These are phyloP conservation scores for Arrhopalites spinosus DNA, from an alignment of 2,888 invertebrate species.

Conservation along the genomic window DNA sequence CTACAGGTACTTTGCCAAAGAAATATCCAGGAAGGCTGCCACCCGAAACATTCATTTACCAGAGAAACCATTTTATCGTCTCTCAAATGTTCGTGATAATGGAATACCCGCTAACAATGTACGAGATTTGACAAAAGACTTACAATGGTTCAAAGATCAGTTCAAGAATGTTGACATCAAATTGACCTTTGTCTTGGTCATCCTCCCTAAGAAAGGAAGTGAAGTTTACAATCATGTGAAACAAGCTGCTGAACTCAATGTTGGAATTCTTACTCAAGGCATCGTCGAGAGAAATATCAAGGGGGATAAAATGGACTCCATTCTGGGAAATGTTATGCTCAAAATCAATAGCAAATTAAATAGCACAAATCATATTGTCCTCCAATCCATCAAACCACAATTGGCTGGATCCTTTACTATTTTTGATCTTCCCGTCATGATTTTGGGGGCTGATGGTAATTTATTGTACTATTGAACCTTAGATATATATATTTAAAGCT, in stretches of 20 bases:
- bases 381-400: slow-evolving; percentile 11
- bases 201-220: slow-evolving; percentile 38
- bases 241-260: slow-evolving; percentile 44
- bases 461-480: background rate
- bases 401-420: slow-evolving; percentile 12
- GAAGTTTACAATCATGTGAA: slow-evolving; percentile 41
- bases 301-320: slow-evolving; percentile 35
- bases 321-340: slow-evolving; percentile 54
- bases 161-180: background rate
- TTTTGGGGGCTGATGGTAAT: slow-evolving; percentile 62
- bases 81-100: no score
- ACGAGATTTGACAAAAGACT: slow-evolving; percentile 11
- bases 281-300: slow-evolving; percentile 54
- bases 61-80: no score
- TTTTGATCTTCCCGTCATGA: slow-evolving; percentile 58
- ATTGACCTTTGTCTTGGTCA: slow-evolving; percentile 37
- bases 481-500: no score
- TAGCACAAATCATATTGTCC: slow-evolving; percentile 58
- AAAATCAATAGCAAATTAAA: slow-evolving; percentile 61
- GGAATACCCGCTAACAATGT: no score
- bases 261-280: slow-evolving; percentile 59
- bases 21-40: no score
- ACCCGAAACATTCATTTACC: no score
- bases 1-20: no score
- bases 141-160: no score